These are phyloP conservation scores for Heliothis subflexa DNA, from an alignment of 1,140 invertebrate genomes.

Conservation along the genomic window DNA sequence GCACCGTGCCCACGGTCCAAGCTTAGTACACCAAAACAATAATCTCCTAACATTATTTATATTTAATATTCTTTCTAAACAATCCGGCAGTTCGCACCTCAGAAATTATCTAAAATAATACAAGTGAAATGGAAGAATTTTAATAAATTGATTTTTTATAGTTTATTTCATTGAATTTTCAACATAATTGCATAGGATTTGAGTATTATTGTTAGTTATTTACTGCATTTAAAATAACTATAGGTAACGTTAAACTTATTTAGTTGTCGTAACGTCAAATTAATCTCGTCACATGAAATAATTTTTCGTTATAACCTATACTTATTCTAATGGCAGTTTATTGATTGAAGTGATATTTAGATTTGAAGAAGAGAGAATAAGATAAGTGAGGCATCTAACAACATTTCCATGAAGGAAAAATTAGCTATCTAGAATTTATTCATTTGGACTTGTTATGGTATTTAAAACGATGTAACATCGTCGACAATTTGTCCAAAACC, in stretches of 20 bases:
- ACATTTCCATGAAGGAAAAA: not conserved
- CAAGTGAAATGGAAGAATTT: not conserved
- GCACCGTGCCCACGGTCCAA: constrained; percentile 10
- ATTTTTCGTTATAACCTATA: too few relatives aligned
- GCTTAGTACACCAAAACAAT: constrained; percentile 35
- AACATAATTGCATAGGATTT: too few relatives aligned
- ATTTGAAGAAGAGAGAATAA: not conserved
- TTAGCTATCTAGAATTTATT: constrained; percentile 12
- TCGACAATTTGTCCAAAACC: constrained; percentile 16
- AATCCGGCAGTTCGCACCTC: not conserved
- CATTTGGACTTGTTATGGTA: constrained; percentile 1
- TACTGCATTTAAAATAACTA: too few relatives aligned
- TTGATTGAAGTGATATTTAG: too few relatives aligned
- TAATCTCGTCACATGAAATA: too few relatives aligned
- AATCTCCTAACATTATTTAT: constrained; percentile 43
- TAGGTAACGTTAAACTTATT: too few relatives aligned
- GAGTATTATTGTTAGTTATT: too few relatives aligned
- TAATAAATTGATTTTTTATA: too few relatives aligned
- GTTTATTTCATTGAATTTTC: too few relatives aligned
- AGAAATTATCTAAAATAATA: not conserved
- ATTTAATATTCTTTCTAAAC: constrained; percentile 34
- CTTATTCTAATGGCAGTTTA: too few relatives aligned
- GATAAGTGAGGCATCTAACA: not conserved
- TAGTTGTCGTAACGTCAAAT: too few relatives aligned
- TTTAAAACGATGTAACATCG: not conserved